A percentile compares a stretch with the other conserved stretches of the same genome.
These are phyloP conservation scores for Sula dactylatra DNA, from an alignment of 2,113 vertebrate species.

Conservation along the genomic window DNA sequence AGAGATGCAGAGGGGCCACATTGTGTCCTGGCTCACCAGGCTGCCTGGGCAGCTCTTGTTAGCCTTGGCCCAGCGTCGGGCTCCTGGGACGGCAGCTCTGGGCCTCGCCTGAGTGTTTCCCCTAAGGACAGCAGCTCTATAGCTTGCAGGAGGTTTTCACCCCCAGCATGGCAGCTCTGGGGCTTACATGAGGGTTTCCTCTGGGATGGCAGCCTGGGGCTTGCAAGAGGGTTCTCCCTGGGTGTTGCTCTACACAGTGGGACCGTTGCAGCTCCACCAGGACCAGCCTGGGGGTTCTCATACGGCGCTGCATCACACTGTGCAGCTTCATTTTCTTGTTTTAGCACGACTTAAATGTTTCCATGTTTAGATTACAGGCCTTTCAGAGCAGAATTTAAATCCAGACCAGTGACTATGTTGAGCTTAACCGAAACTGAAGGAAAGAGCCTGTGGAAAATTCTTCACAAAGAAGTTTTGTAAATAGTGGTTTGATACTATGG, in stretches of 20 bases:
- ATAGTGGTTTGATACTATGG: slow-evolving; percentile 25
- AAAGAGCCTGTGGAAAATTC: slow-evolving; percentile 20
- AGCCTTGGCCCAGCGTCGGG: neutral
- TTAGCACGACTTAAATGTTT: neutral
- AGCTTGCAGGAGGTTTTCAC: neutral
- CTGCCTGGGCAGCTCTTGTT: neutral
- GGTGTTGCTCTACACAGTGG: neutral
- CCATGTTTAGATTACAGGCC: slow-evolving; percentile 45
- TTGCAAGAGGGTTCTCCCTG: neutral
- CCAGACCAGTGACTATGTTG: neutral
- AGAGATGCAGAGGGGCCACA: neutral
- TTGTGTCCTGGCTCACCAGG: neutral
- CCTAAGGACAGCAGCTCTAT: neutral
- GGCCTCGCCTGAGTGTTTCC: neutral
- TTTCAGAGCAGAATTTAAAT: slow-evolving; percentile 18
- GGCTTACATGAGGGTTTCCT: neutral
- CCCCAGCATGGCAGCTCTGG: neutral
- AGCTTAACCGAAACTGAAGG: slow-evolving; percentile 29
- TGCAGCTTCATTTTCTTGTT: neutral
- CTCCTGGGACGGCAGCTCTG: neutral
- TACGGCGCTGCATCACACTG: accelerated
- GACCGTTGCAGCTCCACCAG: neutral
- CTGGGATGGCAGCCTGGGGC: neutral
- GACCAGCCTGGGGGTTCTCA: neutral
- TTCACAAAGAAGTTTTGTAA: slow-evolving; percentile 41